Evolutionary conservation across 2,888 invertebrate genomes (phyloP), one percentile per base, ranked within the genome.

Genomic region (Diploptera punctata): DNA sequence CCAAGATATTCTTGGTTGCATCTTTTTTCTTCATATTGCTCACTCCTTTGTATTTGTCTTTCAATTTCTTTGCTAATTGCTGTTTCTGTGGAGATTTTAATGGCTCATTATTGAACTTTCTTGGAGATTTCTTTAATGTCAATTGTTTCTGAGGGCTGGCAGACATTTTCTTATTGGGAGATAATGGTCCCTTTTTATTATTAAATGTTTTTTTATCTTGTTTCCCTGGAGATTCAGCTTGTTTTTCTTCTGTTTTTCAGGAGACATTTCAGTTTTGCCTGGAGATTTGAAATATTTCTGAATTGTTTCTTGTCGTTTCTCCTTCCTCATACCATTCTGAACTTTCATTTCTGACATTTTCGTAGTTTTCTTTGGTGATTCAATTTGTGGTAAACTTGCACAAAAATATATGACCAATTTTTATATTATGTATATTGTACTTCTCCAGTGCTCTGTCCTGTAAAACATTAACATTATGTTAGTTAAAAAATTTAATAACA

Each of bases 401-500:
- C 90, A 90, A n/a, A 83, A 95, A 97, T 79, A 97, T 89, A 77
- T 92, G 90, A 69, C 90, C 89, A 81, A 93, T 97, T 77, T 88
- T 89, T 0, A 91, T 86, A 80, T 89, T 89, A 76, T 82, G 81
- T 75, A 92, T 88, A 75, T 88, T 88, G 82, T 91, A 92, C 79
- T 90, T 89, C 68, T 90, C 88, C 73, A 90, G 81, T 47, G 89
- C 86, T 75, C 84, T 78, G 81, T 88, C 86, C 89, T 89, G 82
- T 62, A 81, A 71, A 47, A 33, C 43, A 38, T n/a, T n/a, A n/a
- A n/a, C n/a, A n/a, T n/a, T n/a, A n/a, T n/a, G n/a, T n/a, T n/a
- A n/a, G n/a, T n/a, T n/a, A n/a, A n/a, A n/a, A n/a, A n/a, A n/a
- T n/a, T n/a, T n/a, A n/a, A n/a, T n/a, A n/a, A n/a, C n/a, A n/a